These are phyloP conservation scores for Eupleurogrammus muticus DNA, from an alignment of 2,797 vertebrate genomes.

Conservation along the genomic window DNA sequence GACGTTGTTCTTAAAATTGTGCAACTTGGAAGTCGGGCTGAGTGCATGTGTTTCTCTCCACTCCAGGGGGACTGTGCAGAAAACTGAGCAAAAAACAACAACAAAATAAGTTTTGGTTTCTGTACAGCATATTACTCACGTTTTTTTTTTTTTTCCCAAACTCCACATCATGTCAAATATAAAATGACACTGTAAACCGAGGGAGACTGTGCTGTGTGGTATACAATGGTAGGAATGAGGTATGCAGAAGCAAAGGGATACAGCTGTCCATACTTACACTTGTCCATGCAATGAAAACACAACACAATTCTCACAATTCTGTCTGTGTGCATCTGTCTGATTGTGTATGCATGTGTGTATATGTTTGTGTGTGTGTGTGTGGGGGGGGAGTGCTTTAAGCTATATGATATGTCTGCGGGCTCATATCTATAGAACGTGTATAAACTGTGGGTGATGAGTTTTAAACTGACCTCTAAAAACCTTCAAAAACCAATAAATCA, in stretches of 20 bases:
- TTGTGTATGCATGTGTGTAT: conserved; percentile 35
- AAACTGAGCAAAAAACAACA: conserved; percentile 41
- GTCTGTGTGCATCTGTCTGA: conserved; percentile 42
- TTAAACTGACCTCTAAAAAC: conserved; percentile 58
- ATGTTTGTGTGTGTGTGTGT: conserved; percentile 29
- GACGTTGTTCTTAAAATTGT: conserved; percentile 73
- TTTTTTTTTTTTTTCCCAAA: conserved; percentile 52
- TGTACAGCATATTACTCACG: conserved; percentile 72
- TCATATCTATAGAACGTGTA: conserved; percentile 72
- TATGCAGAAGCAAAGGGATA: conserved; percentile 78
- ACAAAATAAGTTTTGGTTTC: conserved; percentile 51
- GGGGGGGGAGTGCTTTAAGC: conserved; percentile 74
- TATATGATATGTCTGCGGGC: conserved; percentile 77
- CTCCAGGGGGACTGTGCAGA: conserved; percentile 63
- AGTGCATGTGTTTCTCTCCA: conserved; percentile 77
- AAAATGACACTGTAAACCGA: conserved; percentile 77
- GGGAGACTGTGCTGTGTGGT: conserved; percentile 58
- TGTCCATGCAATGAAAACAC: conserved; percentile 81
- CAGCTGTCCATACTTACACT: conserved; percentile 77
- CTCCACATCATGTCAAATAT: conserved; percentile 73
- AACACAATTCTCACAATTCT: conserved; percentile 74
- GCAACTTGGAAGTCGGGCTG: conserved; percentile 74
- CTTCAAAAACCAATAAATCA: conserved; percentile 60
- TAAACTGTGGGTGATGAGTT: conserved; percentile 60
- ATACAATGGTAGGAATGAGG: conserved; percentile 76